Evolutionary conservation across 2,113 vertebrate species (phyloP).

Genomic region (Synodontis membranacea): DNA sequence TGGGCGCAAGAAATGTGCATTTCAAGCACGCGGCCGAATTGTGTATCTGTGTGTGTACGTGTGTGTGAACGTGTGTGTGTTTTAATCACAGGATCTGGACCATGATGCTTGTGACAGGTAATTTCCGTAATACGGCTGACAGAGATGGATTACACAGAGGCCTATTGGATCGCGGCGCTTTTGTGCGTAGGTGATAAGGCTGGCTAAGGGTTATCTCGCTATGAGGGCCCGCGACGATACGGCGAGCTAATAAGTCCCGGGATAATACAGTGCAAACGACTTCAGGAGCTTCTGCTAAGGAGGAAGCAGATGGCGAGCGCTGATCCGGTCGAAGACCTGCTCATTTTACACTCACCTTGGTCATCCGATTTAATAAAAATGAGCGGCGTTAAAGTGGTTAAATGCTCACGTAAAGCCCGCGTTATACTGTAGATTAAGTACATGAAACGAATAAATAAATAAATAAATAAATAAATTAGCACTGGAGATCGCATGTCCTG

Average conservation of each 20-base stretch:
- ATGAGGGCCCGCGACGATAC: slow-evolving; percentile 72
- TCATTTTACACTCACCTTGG: not conserved
- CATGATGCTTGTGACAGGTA: slow-evolving; percentile 85
- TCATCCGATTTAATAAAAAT: not conserved
- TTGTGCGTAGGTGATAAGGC: slow-evolving; percentile 78
- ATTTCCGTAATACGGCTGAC: slow-evolving; percentile 87
- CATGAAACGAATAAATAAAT: no score
- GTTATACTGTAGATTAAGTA: no score
- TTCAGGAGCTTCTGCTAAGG: slow-evolving; percentile 55
- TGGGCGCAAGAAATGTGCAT: not conserved
- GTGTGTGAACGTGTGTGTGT: slow-evolving; percentile 70
- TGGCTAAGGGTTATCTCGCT: slow-evolving; percentile 77
- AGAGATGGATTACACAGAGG: slow-evolving; percentile 83
- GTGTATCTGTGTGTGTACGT: slow-evolving; percentile 67
- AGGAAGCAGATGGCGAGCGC: slow-evolving; percentile 45
- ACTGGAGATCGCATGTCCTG: not conserved
- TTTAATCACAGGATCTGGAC: slow-evolving; percentile 83
- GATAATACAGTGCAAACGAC: slow-evolving; percentile 65
- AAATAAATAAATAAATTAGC: not conserved
- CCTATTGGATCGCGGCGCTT: slow-evolving; percentile 73
- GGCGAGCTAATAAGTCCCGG: slow-evolving; percentile 78
- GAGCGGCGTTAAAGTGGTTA: slow-evolving; percentile 5
- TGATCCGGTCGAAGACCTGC: not conserved
- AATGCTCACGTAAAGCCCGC: not conserved
- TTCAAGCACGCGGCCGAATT: not conserved